Base-by-base conservation (phyloP, 2,113 vertebrate species). In the Lanius ludovicianus region DNA sequence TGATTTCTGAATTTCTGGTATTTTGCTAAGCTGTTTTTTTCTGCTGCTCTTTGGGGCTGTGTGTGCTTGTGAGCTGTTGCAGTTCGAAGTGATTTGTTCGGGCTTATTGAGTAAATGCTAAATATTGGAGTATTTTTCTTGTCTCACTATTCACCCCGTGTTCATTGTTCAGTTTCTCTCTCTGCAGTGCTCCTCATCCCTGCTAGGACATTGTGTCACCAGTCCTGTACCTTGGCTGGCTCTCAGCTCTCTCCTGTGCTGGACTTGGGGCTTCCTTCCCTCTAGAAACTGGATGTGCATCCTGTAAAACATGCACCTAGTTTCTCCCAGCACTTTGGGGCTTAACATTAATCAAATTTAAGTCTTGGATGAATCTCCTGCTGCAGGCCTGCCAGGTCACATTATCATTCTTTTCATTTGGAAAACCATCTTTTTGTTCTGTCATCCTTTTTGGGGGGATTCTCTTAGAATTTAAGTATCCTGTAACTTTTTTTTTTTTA, bases 161-260 rank as follows among this genome's bases (percentile, higher is more conserved):
- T 95, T 97, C 94, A 97, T 94, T 98, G 97, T 97, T 95, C 97
- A 98, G 97, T 98, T 98, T 98, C 91, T 98, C 96, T 98, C 96
- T 98, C 97, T 85, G 87, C 97, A 98, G 98, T 97, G 97, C 70
- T 92, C 92, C 92, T 97, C 97, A 95, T 95, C 89, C 95, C 95
- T 96, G 91, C 97, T 96, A 97, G 97, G 97, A 97, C 95, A 95
- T 65, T 96, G 94, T 97, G 96, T 97, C 96, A 97, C 97, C 96
- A 84, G 33, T 95, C 96, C 98, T 97, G 97, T 95, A 74, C 96
- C 96, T 96, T 97, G 97, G 96, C 97, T 97, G 97, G 97, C 96
- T 97, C 95, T 90, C 90, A 96, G 97, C 94, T 95, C 84, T 89
- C 92, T 96, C 75, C 92, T 94, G 94, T 97, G 96, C 98, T 97